Percentiles rank a stretch among this genome's conserved stretches.
phyloP scores from a whole-genome alignment of 2,797 vertebrate genomes.

The Eutrigla gurnardus region DNA sequence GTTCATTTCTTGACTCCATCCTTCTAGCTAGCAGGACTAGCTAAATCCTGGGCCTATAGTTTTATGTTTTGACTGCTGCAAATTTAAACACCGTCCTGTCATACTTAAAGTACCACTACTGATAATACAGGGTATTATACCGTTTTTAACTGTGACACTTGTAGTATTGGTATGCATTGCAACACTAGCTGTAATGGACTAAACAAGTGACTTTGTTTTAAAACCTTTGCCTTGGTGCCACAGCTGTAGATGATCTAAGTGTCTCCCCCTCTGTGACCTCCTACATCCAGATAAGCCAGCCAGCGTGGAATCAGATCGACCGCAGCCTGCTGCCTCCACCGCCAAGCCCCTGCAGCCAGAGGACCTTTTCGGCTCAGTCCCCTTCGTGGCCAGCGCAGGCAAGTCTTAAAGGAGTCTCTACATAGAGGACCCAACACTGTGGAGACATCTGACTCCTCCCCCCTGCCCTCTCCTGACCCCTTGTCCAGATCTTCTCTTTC shows the following conservation, averaged over 20 bases:
- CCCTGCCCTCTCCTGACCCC: background rate
- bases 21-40: too few species aligned
- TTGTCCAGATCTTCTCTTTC: constrained; percentile 19
- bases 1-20: too few species aligned
- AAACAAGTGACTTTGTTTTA: too few species aligned
- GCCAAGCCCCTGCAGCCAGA: constrained; percentile 85
- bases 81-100: too few species aligned
- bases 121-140: too few species aligned
- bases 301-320: constrained; percentile 82
- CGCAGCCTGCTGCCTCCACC: constrained; percentile 31
- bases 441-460: constrained; percentile 56
- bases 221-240: too few species aligned
- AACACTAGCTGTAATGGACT: too few species aligned
- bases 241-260: constrained; percentile 1
- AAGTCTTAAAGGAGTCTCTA: constrained; percentile 89
- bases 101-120: too few species aligned
- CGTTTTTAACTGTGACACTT: too few species aligned
- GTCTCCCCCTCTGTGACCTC: constrained; percentile 1
- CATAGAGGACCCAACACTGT: constrained; percentile 78
- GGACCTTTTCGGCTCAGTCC: constrained; percentile 96
- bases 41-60: too few species aligned
- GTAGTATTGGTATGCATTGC: too few species aligned
- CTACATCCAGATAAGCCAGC: constrained; percentile 87
- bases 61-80: too few species aligned
- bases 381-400: constrained; percentile 97